phyloP scores from a whole-genome alignment of 1,140 invertebrate genomes.

The Pseudomyrmex dendroicus region DNA sequence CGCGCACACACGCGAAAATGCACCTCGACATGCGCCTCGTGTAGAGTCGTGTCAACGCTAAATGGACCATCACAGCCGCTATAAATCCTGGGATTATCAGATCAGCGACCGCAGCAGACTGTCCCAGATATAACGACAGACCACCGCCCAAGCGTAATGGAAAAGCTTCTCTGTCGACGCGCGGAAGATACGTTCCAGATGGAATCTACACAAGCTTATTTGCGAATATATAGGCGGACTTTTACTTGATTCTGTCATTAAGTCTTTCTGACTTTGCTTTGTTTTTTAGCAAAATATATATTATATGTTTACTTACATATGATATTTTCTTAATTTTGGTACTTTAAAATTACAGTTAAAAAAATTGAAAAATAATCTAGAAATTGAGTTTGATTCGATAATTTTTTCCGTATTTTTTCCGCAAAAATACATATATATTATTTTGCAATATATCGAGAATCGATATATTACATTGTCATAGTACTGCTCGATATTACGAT shows the following conservation, averaged over 20 bases:
- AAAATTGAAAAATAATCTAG: not conserved
- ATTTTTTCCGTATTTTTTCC: no score
- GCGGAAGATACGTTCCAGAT: conserved; percentile 72
- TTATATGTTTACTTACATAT: no score
- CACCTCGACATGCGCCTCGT: conserved; percentile 62
- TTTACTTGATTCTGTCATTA: conserved; percentile 46
- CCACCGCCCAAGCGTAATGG: conserved; percentile 78
- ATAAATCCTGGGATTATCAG: conserved; percentile 80
- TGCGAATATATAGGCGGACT: conserved; percentile 38
- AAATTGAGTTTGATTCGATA: not conserved
- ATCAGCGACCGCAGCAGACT: conserved; percentile 73
- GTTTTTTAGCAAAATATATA: not conserved
- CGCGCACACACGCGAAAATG: conserved; percentile 63
- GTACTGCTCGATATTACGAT: not conserved
- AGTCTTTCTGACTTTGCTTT: conserved; percentile 8
- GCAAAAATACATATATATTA: not conserved
- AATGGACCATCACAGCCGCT: conserved; percentile 80
- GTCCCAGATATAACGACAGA: conserved; percentile 80
- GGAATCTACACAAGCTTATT: conserved; percentile 57
- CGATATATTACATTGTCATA: not conserved
- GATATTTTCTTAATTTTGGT: no score
- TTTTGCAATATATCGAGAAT: no score
- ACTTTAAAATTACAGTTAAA: not conserved
- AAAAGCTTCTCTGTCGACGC: conserved; percentile 70
- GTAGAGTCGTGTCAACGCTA: conserved; percentile 77